These are phyloP conservation scores for Drosophila nigromelanica DNA, from an alignment of 1,140 invertebrate species.

Conservation along the genomic window DNA sequence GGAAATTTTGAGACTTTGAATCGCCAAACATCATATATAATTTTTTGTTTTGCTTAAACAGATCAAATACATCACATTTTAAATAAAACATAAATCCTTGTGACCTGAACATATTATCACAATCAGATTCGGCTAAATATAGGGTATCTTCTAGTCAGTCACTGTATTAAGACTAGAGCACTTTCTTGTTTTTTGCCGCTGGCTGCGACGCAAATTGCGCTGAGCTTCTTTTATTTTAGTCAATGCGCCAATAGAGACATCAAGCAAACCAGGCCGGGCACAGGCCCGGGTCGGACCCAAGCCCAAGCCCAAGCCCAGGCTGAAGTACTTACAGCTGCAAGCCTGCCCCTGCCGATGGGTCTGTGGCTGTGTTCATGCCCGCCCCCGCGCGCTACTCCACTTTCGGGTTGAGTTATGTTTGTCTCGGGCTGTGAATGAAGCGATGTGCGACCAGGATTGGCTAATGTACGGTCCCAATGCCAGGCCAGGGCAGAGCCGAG, in stretches of 20 bases:
- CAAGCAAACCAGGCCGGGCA: conserved; percentile 55
- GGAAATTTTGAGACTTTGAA: no score
- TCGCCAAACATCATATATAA: no score
- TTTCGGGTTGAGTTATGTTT: conserved; percentile 68
- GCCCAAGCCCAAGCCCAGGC: not conserved
- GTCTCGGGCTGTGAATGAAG: conserved; percentile 77
- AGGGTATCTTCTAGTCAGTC: no score
- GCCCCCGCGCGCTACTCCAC: not conserved
- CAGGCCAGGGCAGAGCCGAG: not conserved
- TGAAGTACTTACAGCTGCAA: conserved; percentile 1
- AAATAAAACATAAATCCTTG: no score
- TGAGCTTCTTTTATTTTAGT: conserved; percentile 55
- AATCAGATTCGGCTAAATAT: no score
- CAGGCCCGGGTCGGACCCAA: not conserved
- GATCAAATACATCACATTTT: no score
- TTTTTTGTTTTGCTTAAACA: no score
- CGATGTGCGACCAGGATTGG: conserved; percentile 79
- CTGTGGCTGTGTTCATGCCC: not conserved
- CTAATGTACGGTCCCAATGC: conserved; percentile 64
- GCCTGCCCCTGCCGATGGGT: not conserved
- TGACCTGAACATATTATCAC: no score
- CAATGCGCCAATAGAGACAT: conserved; percentile 75
- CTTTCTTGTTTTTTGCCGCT: conserved; percentile 3
- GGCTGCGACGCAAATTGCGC: conserved; percentile 43
- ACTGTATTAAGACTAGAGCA: no score